Evolutionary conservation across 92 coral and sea anemone species (phyloP), one percentile per base, ranked within the genome.

Genomic region (Heliopora coerulea): DNA sequence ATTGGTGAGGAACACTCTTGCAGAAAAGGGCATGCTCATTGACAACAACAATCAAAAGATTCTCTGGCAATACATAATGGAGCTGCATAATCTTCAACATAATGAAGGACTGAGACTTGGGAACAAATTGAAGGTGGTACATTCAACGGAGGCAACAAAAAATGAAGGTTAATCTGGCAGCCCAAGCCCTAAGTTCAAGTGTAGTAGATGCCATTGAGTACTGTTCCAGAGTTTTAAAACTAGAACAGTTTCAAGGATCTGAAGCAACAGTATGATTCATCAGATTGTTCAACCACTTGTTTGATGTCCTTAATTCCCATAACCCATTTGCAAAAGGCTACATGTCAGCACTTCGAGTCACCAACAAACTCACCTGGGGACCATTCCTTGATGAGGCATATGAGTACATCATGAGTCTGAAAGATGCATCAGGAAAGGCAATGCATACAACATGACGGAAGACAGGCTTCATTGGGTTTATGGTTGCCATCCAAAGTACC

Each of bases 111-210:
- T n/a, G n/a, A n/a, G n/a, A n/a, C n/a, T n/a, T n/a, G n/a, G n/a
- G 7, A 73, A 73, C 25, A 73, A 73, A 50, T 65, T 73, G 26
- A 73, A 41, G 32, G 6, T 35, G 15, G 8, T 68, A 74, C 39
- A 58, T 74, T 31, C 20, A 20, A 15, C 58, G 79, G 69, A 25
- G 54, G 30, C 58, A 59, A 25, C 79, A 73, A 27, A 59, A 74
- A 23, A 74, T 74, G 73, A 65, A 65, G 48, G 73, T 65, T 9
- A 65, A 65, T n/a, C n/a, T 66, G 6, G 73, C 73, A 23, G 35
- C 73, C 0, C 73, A 66, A 42, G 2, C 73, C 4, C 25, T 66
- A 3, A 66, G 73, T 66, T 25, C 73, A 12, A 63, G 70, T 39
- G 70, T 63, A 3, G 70, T 49, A 41, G 58, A 66, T 66, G 73